phyloP scores from a whole-genome alignment of 2,113 vertebrate genomes.

The Penelope pileata region DNA sequence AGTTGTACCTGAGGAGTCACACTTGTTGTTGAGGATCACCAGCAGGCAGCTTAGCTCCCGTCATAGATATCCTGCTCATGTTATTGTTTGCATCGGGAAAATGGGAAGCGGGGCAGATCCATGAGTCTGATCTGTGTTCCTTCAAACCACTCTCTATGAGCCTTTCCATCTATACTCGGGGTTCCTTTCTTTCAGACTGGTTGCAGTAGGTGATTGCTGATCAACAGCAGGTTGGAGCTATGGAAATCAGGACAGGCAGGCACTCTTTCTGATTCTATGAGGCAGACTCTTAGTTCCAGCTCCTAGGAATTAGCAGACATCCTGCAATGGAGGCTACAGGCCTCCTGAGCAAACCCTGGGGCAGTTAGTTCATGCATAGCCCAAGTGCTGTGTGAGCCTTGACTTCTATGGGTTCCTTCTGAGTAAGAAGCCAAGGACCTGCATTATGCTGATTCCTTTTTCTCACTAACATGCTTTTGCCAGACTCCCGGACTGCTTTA shows the following conservation, averaged over 20 bases:
- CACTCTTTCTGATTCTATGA: background rate
- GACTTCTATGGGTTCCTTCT: background rate
- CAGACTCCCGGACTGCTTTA: background rate
- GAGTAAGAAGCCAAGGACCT: background rate
- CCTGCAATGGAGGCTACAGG: background rate
- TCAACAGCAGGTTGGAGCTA: background rate
- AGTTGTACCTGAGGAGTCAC: background rate
- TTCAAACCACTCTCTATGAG: background rate
- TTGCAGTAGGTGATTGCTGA: background rate
- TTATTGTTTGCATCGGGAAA: background rate
- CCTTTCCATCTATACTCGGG: rapidly evolving
- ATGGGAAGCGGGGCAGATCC: background rate
- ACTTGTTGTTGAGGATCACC: background rate
- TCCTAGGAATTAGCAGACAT: background rate
- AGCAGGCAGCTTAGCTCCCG: background rate
- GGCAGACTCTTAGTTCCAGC: background rate
- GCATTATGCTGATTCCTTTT: background rate
- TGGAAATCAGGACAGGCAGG: rapidly evolving
- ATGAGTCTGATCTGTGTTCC: background rate
- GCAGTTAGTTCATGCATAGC: background rate
- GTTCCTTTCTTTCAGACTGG: background rate
- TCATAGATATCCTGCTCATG: background rate
- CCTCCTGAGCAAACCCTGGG: background rate
- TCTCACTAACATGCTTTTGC: background rate
- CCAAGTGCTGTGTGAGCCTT: background rate